phyloP scores from a whole-genome alignment of 1,140 invertebrate species.

The Batillaria attramentaria region DNA sequence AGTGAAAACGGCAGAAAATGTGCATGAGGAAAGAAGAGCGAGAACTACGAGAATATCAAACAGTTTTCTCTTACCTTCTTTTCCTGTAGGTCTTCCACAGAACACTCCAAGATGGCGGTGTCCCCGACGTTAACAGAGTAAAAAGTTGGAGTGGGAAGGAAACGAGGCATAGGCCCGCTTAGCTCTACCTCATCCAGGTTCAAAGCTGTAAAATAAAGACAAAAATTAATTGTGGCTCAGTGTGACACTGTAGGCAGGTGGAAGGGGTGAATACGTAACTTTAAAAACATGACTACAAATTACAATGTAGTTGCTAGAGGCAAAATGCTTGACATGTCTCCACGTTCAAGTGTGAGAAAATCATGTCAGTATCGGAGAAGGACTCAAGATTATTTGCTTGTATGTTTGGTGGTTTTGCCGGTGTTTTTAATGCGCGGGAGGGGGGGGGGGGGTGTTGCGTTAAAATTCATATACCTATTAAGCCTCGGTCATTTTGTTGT shows the following conservation, averaged over 20 bases:
- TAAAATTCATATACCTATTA: too few relatives aligned
- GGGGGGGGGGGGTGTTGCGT: conserved; percentile 10
- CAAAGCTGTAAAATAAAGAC: conserved; percentile 11
- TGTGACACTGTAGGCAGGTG: not conserved
- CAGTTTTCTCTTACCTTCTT: conserved; percentile 31
- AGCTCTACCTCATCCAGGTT: conserved; percentile 31
- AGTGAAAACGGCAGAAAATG: too few relatives aligned
- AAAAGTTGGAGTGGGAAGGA: conserved; percentile 28
- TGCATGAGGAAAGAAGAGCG: too few relatives aligned
- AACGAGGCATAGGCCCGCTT: conserved; percentile 1
- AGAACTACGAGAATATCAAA: too few relatives aligned
- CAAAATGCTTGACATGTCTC: not conserved
- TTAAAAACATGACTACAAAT: not conserved
- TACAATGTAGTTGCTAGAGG: too few relatives aligned
- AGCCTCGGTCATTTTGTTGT: too few relatives aligned
- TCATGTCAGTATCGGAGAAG: not conserved
- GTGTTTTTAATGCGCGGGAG: not conserved
- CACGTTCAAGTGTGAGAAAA: not conserved
- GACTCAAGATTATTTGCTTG: not conserved
- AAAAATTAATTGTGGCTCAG: not conserved
- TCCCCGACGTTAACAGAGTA: conserved; percentile 26
- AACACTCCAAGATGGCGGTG: conserved; percentile 31
- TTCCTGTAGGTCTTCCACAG: conserved; percentile 26
- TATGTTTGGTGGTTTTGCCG: not conserved
- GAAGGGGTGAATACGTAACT: not conserved